Percentiles rank a stretch among this genome's conserved stretches.
phyloP scores from a whole-genome alignment of 2,113 vertebrate genomes.

The Ornithorhynchus anatinus region DNA sequence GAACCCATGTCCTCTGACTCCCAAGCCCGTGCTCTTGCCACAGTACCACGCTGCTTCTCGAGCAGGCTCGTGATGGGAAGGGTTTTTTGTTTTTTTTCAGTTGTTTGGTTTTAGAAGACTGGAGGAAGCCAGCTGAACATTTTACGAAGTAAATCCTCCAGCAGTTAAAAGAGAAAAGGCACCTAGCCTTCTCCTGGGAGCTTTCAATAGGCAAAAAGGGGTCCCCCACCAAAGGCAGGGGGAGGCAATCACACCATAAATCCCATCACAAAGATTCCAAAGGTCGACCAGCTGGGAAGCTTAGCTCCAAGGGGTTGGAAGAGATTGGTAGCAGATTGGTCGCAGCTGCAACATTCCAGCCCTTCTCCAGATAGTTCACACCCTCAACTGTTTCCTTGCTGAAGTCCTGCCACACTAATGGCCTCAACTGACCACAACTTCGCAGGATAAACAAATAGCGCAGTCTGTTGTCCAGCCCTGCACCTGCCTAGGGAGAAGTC shows the following conservation, averaged over 20 bases:
- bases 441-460: too few species aligned
- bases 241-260: not conserved
- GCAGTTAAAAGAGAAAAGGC: not conserved
- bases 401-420: not conserved
- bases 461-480: too few species aligned
- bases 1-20: not conserved
- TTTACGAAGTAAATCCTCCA: not conserved
- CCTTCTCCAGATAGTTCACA: too few species aligned
- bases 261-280: not conserved
- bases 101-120: too few species aligned
- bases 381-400: too few species aligned
- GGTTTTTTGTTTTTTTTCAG: too few species aligned
- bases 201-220: not conserved
- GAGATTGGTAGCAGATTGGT: too few species aligned
- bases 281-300: not conserved
- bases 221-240: not conserved
- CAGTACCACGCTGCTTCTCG: not conserved
- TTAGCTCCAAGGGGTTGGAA: not conserved
- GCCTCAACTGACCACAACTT: not conserved
- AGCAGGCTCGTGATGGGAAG: not conserved
- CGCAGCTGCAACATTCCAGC: too few species aligned
- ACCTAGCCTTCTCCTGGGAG: not conserved
- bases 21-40: not conserved
- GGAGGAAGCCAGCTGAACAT: not conserved
- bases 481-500: too few species aligned